Conservation (phyloP, 2,797 vertebrate species). For the Poliocrania exsul region DNA sequence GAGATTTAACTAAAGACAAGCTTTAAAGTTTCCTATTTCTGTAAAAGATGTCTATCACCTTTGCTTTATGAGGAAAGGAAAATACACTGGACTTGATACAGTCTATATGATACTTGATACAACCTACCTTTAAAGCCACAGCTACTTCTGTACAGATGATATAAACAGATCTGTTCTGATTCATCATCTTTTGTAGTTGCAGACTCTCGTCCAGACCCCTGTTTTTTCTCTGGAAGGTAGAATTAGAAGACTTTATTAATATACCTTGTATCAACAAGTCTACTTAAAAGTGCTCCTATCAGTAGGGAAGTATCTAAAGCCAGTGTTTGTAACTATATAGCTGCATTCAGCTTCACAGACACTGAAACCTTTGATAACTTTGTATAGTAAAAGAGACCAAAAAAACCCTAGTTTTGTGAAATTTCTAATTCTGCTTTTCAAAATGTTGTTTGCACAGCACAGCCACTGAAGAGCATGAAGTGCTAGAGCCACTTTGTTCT, state of each 20-base stretch:
- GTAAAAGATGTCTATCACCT: background rate
- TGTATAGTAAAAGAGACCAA: too few species aligned
- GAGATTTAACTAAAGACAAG: background rate
- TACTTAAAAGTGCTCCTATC: background rate
- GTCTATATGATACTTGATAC: background rate
- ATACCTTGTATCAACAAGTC: background rate
- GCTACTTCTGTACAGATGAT: slow-evolving; percentile 81
- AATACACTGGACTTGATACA: background rate
- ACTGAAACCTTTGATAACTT: background rate
- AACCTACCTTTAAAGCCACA: slow-evolving; percentile 87
- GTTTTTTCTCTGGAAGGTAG: slow-evolving; percentile 58
- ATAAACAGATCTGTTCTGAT: slow-evolving; percentile 84
- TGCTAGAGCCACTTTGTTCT: too few species aligned
- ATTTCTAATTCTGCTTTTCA: too few species aligned
- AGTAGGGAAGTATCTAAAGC: background rate
- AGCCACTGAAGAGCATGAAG: too few species aligned
- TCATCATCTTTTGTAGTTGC: slow-evolving; percentile 40
- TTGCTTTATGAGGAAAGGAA: background rate
- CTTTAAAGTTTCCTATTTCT: background rate
- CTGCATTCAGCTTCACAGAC: background rate
- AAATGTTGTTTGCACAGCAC: too few species aligned
- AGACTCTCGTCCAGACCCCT: background rate
- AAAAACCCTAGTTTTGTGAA: too few species aligned
- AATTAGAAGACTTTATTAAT: background rate
- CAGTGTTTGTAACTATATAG: background rate